Base-by-base conservation (phyloP, 2,888 invertebrate species). In the Microctonus brassicae region DNA sequence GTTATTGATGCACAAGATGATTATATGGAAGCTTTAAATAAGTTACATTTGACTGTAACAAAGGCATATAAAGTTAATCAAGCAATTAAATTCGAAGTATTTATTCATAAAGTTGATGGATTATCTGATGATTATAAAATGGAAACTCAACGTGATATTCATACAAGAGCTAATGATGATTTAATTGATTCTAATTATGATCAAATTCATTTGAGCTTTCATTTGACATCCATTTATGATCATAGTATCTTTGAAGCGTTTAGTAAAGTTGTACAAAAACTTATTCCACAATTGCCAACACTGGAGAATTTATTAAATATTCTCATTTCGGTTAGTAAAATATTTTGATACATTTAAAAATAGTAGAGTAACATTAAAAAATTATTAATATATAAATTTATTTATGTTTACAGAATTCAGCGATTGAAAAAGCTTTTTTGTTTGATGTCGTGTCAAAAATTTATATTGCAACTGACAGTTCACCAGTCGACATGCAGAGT, bases 211-310 rank as follows among this genome's bases (percentile, higher is more conserved):
- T 89, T 97, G 68, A 96, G 95, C 84, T 98, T 98, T 89, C 98
- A 99, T 88, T 90, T 99, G 75, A 99, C 99, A 24, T 99, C 98
- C 74, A 99, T 99, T 79, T 99, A 99, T 87, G 99, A 99, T 89
- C 99, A 99, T 89, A 99, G 99, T 77, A 99, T 99, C 89, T 99
- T 99, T 89, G 99, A 99, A 89, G 99, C 99, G 11, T 99, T 99
- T 89, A 98, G 98, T 81, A 99, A 99, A 93, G 99, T 99, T 75
- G 98, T 99, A 65, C 99, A 99, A 88, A 99, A 99, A 88, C 89
- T 99, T 75, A 99, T 99, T 84, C 97, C 97, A 42, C 99, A 99
- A 88, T 90, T 99, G 82, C 97, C 98, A 36, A 97, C 97, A 1
- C 89, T 99, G 86, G 99, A 99, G 90, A 97, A 98, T 89, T 92